Evolutionary conservation across 92 coral and sea anemone genomes (phyloP), one percentile per base, ranked within the genome.

Genomic region (Umimayanthus chanpuru): DNA sequence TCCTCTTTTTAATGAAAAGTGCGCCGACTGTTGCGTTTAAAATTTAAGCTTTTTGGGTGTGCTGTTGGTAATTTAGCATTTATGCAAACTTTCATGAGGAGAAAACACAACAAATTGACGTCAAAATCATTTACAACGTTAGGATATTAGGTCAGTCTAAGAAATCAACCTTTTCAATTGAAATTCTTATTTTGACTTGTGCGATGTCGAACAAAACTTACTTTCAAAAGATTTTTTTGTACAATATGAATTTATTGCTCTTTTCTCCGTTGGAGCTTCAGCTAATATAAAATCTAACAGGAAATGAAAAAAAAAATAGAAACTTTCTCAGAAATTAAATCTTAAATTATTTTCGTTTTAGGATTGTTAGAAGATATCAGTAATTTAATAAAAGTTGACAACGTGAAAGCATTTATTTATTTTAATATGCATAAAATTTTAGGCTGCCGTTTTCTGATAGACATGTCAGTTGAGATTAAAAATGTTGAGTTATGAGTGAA

Each of bases 201-300:
- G 77, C 16, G 65, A 40, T 83, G 71, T 83, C 65, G 76, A 72
- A 18, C 11, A 70, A 83, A 71, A 47, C 49, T 82, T 75, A 71
- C 28, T 40, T 29, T 68, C 43, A 82, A 82, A 82, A 73, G 87
- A 70, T 70, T 55, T 83, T 53, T 72, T 43, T 65, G 38, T 71
- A 44, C 74, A 43, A 68, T 71, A 83, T 83, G 77, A 83, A 71
- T 83, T 83, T 83, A 83, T 83, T 83, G 87, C 87, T 83, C 87
- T 68, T 83, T 83, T 83, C 87, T 83, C 87, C 78, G 77, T 83
- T 83, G 87, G 87, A 72, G 87, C 76, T 70, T 82, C 44, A 66
- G 64, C 55, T 83, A 83, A 83, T 70, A 68, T 70, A 47, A 83
- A 71, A 39, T 67, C 66, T 55, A 83, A 65, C 87, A 68, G 87